phyloP scores from a whole-genome alignment of 2,888 invertebrate species.

The Eristalis pertinax region DNA sequence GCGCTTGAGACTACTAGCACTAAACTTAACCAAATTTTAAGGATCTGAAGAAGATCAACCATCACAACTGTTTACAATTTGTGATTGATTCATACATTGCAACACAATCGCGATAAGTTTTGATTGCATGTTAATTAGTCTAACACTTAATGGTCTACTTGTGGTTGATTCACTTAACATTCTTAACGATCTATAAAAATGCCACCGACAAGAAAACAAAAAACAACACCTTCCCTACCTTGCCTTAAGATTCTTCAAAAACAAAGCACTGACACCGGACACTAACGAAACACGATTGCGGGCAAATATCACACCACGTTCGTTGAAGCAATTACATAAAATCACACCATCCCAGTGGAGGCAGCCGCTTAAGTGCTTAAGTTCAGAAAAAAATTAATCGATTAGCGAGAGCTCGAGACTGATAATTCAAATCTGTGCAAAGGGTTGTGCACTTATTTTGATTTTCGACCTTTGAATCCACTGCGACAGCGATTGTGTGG shows the following conservation, averaged over 20 bases:
- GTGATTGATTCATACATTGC: background rate
- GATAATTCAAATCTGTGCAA: constrained; percentile 6
- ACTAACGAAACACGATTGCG: background rate
- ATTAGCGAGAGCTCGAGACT: constrained; percentile 17
- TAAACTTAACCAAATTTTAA: background rate
- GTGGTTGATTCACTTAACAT: background rate
- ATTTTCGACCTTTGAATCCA: background rate
- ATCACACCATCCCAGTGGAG: background rate
- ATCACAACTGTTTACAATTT: background rate
- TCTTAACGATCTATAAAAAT: background rate
- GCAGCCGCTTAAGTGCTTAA: background rate
- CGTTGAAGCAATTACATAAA: background rate
- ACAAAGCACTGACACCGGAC: background rate
- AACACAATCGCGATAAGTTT: background rate
- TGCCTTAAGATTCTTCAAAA: background rate
- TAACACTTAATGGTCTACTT: background rate
- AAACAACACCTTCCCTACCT: background rate
- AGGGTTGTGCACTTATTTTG: background rate
- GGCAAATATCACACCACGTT: background rate
- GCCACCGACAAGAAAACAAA: too few relatives aligned
- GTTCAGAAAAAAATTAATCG: background rate
- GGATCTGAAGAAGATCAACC: background rate
- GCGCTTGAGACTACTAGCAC: too few relatives aligned
- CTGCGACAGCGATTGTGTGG: background rate
- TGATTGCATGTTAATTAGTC: background rate